phyloP scores from a whole-genome alignment of 2,888 invertebrate species.

The Dicycla oo region DNA sequence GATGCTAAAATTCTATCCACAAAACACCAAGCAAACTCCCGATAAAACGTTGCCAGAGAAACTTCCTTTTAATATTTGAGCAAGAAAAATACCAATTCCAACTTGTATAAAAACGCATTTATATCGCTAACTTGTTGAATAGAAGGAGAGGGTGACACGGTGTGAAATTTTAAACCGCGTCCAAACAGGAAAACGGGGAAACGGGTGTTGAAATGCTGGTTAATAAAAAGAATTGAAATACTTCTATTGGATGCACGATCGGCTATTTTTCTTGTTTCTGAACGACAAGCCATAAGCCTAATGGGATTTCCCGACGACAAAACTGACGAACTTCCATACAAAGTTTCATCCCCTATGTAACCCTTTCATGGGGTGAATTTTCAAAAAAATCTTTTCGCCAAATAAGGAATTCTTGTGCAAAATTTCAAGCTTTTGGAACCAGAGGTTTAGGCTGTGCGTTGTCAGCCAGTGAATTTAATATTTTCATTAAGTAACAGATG shows the following conservation, averaged over 20 bases:
- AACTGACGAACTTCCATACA: too few relatives aligned
- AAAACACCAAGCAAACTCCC: not conserved
- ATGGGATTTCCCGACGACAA: too few relatives aligned
- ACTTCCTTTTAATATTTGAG: slow-evolving; percentile 23
- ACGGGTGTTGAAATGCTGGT: not conserved
- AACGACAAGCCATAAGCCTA: too few relatives aligned
- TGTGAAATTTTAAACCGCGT: slow-evolving; percentile 46
- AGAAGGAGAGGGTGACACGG: slow-evolving; percentile 23
- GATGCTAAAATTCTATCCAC: not conserved
- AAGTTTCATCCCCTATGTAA: too few relatives aligned
- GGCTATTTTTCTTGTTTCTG: not conserved
- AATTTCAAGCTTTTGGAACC: too few relatives aligned
- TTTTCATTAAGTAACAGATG: too few relatives aligned
- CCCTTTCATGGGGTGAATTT: too few relatives aligned
- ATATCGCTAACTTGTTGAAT: slow-evolving; percentile 50
- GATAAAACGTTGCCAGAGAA: not conserved
- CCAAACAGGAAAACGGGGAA: too few relatives aligned
- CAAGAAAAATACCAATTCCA: slow-evolving; percentile 36
- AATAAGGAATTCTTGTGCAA: too few relatives aligned
- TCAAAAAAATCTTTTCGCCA: too few relatives aligned
- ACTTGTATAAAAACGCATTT: slow-evolving; percentile 40
- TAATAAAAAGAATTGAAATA: not conserved
- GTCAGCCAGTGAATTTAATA: too few relatives aligned
- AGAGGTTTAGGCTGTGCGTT: too few relatives aligned
- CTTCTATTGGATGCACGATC: not conserved